Evolutionary conservation across 92 coral and sea anemone genomes (phyloP), one percentile per base, ranked within the genome.

Genomic region (Siderastrea radians): DNA sequence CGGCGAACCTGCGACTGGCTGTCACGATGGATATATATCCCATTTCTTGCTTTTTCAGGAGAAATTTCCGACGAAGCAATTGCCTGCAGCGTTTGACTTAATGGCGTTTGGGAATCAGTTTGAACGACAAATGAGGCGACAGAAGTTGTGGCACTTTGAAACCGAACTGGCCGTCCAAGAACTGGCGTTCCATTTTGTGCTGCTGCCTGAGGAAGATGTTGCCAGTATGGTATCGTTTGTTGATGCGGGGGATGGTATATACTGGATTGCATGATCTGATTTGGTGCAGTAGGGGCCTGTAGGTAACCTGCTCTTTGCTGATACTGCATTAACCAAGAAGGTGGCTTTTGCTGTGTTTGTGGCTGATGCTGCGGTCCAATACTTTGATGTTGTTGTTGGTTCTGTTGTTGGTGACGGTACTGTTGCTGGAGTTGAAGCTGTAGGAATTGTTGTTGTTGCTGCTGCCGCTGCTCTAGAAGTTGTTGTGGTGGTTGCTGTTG

Each of bases 241-340:
- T 46, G 51, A 11, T 67, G 52, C 68, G 70, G 38, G 1, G 49
- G 49, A 7, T 79, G 50, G 4, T 14, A 7, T 49, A 26, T 74
- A 17, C 68, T 57, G 47, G 55, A 16, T 69, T 16, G 78, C 1
- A 45, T 48, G 8, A 1, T 69, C 65, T 82, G 86, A 26, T 59
- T 69, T 0, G 57, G 66, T 45, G 47, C 55, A 0, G 10, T 14
- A 49, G 80, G 79, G 14, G 80, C 71, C 53, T 50, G 79, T 49
- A 73, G 16, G 15, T 15, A 84, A 44, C 51, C 70, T 38, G 80
- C 87, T 73, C 58, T 72, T 43, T 74, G 79, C 19, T 72, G 80
- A 45, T 82, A 59, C 3, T 70, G 51, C 54, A 16, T 46, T 17
- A 55, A 58, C 78, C 68, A 70, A 43, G 64, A 48, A 59, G 86